Evolutionary conservation across 2,888 invertebrate genomes (phyloP).

Genomic region (Odontothrips loti): DNA sequence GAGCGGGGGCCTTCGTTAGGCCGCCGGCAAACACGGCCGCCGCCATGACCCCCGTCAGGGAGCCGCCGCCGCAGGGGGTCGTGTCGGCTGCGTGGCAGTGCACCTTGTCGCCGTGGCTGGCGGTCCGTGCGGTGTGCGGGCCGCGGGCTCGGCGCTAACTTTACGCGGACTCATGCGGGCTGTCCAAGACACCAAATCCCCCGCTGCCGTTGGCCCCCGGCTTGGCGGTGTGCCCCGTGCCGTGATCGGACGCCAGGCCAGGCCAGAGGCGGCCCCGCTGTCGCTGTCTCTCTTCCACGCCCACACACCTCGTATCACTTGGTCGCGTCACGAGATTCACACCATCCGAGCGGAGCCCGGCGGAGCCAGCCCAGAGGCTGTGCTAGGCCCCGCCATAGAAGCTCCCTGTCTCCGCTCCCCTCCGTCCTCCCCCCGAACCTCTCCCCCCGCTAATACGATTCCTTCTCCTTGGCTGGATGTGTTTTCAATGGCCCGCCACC

Average conservation of each 20-base stretch:
- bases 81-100: not conserved
- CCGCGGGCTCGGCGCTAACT: not conserved
- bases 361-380: too few relatives aligned
- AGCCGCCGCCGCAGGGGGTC: not conserved
- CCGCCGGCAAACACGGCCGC: not conserved
- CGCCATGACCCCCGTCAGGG: not conserved
- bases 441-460: not conserved
- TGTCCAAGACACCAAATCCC: too few relatives aligned
- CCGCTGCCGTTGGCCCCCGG: too few relatives aligned
- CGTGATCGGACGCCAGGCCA: too few relatives aligned
- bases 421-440: not conserved
- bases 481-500: not conserved
- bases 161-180: not conserved
- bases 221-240: too few relatives aligned
- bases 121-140: not conserved
- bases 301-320: not conserved
- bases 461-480: conserved; percentile 5
- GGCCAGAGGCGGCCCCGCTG: too few relatives aligned
- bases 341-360: not conserved
- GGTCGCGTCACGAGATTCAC: not conserved
- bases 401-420: not conserved
- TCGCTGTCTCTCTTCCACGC: too few relatives aligned
- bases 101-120: not conserved
- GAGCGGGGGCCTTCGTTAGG: not conserved
- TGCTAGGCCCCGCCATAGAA: not conserved